Base-by-base conservation (phyloP, 2,888 invertebrate genomes). In the Acrocera orbiculus region DNA sequence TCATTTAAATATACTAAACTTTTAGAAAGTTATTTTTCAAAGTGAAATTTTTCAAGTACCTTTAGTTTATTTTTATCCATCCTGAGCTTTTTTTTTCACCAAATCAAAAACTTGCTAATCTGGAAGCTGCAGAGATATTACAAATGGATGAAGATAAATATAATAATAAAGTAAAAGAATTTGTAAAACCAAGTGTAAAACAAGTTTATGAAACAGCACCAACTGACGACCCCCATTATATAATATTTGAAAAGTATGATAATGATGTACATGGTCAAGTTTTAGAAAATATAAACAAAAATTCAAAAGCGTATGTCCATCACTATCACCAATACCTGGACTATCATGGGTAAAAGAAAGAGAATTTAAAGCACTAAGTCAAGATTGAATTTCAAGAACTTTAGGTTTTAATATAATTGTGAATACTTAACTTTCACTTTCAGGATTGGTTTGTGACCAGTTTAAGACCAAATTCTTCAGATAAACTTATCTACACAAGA, bases 311-410 rank as follows among this genome's bases (percentile, higher is more conserved):
- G n/a, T n/a, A n/a, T n/a, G n/a, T n/a, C n/a, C n/a, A n/a, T 54
- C 61, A 31, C 40, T 45, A 3, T 44, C 46, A 8, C 49, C 52
- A 20, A 58, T 53, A 10, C 58, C 65, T 41, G 85, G 86, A 4
- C 69, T 81, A 38, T 87, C 87, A 1, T 90, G 87, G 89, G 82
- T 89, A 17, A 74, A 81, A 48, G 74, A 78, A 35, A 85, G 81
- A 20, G 77, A 80, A 40, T 73, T 76, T 45, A 75, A 80, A 54
- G 76, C 85, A 33, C 73, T 86, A 49, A 76, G 79, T 34, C 72
- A 76, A 54, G 52, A 59, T n/a, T n/a, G n/a, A n/a, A n/a, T n/a
- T n/a, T n/a, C n/a, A n/a, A n/a, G n/a, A n/a, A n/a, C n/a, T n/a
- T n/a, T n/a, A n/a, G n/a, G n/a, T n/a, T n/a, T n/a, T n/a, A n/a